Percentiles rank a stretch among this genome's conserved stretches.
These are phyloP conservation scores for Melipona beecheii DNA, from an alignment of 2,888 invertebrate species.

Conservation along the genomic window DNA sequence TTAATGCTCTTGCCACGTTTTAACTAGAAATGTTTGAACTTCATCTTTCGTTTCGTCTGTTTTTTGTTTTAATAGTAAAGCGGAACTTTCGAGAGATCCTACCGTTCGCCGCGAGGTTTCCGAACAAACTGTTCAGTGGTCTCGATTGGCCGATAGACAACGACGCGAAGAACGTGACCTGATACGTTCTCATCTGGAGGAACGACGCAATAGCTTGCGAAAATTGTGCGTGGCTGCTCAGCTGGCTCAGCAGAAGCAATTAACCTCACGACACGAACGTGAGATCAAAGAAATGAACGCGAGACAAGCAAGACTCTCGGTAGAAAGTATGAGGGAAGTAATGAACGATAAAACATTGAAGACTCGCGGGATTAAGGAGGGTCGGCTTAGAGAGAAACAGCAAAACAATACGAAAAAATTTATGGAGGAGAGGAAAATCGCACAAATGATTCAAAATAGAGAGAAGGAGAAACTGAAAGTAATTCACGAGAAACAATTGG, in stretches of 20 bases:
- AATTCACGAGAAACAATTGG: slow-evolving; percentile 96
- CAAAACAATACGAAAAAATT: slow-evolving; percentile 99
- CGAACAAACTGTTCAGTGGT: slow-evolving; percentile 98
- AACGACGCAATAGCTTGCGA: slow-evolving; percentile 89
- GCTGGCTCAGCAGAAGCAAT: slow-evolving; percentile 93
- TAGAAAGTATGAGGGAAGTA: slow-evolving; percentile 98
- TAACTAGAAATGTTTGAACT: not conserved
- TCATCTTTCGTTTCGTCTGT: not conserved
- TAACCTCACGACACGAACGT: slow-evolving; percentile 94
- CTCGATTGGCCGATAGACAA: slow-evolving; percentile 93
- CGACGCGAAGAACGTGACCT: slow-evolving; percentile 93
- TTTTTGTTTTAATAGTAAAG: slow-evolving; percentile 87
- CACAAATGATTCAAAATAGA: slow-evolving; percentile 94
- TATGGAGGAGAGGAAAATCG: slow-evolving; percentile 96
- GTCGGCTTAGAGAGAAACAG: slow-evolving; percentile 96
- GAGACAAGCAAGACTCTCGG: slow-evolving; percentile 97
- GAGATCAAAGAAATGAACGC: slow-evolving; percentile 98
- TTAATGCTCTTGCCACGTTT: too few relatives aligned
- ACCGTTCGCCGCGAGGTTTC: slow-evolving; percentile 92
- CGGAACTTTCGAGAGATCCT: slow-evolving; percentile 91
- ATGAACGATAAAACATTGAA: slow-evolving; percentile 97
- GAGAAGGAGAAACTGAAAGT: slow-evolving; percentile 96
- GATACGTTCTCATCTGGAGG: slow-evolving; percentile 92
- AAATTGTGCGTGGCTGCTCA: slow-evolving; percentile 94
- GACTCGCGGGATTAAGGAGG: slow-evolving; percentile 98